Evolutionary conservation across 2,888 invertebrate species (phyloP).

Genomic region (Panopea generosa): DNA sequence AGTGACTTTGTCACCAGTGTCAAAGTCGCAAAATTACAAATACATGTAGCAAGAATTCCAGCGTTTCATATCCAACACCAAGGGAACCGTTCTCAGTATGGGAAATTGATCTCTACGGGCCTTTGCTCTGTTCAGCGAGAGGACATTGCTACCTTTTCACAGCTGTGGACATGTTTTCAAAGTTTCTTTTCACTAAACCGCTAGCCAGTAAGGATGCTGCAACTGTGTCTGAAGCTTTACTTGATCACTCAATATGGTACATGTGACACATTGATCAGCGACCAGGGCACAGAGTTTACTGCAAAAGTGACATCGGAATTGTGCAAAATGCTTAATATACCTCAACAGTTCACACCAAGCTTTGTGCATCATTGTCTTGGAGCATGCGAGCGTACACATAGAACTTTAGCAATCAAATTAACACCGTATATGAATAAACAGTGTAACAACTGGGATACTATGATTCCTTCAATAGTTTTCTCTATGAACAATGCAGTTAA

Average conservation of each 20-base stretch:
- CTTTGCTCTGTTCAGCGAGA: slow-evolving; percentile 16
- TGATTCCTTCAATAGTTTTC: slow-evolving; percentile 26
- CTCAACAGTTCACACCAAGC: slow-evolving; percentile 43
- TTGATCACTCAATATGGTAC: slow-evolving; percentile 48
- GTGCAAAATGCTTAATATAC: slow-evolving; percentile 40
- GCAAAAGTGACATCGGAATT: slow-evolving; percentile 34
- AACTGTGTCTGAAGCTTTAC: slow-evolving; percentile 32
- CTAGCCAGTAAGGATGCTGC: slow-evolving; percentile 42
- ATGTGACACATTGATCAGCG: slow-evolving; percentile 37
- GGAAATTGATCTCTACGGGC: slow-evolving; percentile 57
- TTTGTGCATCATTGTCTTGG: slow-evolving; percentile 43
- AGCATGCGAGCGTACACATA: slow-evolving; percentile 45
- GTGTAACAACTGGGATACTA: slow-evolving; percentile 34
- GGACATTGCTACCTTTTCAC: slow-evolving; percentile 47
- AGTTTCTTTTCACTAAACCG: slow-evolving; percentile 39
- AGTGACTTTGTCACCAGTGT: slow-evolving; percentile 21
- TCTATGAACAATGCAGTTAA: slow-evolving; percentile 44
- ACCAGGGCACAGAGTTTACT: slow-evolving; percentile 50
- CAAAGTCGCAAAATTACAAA: slow-evolving; percentile 35
- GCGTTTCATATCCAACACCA: slow-evolving; percentile 47
- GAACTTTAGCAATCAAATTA: slow-evolving; percentile 24
- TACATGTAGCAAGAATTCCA: slow-evolving; percentile 20
- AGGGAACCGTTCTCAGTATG: slow-evolving; percentile 53
- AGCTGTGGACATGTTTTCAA: slow-evolving; percentile 50
- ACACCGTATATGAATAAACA: slow-evolving; percentile 31